These are phyloP conservation scores for Ciconia maguari DNA, from an alignment of 2,113 vertebrate genomes.

Conservation along the genomic window DNA sequence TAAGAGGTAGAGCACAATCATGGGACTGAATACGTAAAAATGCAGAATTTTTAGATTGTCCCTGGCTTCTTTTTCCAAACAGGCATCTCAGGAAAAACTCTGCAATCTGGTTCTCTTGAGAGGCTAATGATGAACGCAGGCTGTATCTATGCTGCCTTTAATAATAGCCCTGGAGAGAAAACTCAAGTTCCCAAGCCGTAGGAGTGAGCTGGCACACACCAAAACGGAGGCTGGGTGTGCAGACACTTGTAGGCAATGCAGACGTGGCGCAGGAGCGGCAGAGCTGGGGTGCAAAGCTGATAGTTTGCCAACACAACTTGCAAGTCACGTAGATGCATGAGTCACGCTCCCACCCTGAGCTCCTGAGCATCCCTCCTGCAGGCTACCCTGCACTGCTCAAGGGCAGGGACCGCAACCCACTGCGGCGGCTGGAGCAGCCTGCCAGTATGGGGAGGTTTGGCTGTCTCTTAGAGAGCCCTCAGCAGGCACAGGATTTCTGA, in stretches of 20 bases:
- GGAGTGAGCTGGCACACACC: not conserved
- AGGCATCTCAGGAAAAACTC: constrained; percentile 1
- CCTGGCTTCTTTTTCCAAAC: not conserved
- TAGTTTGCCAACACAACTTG: not conserved
- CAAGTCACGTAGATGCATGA: fast-evolving
- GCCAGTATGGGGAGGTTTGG: fast-evolving
- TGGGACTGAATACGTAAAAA: not conserved
- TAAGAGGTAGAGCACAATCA: not conserved
- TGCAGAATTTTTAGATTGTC: not conserved
- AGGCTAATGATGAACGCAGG: not conserved
- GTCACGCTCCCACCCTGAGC: not conserved
- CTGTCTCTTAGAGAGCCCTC: not conserved
- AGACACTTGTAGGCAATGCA: not conserved
- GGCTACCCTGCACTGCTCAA: not conserved
- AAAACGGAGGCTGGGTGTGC: not conserved
- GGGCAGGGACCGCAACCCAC: not conserved
- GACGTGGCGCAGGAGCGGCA: not conserved
- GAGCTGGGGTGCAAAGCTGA: not conserved
- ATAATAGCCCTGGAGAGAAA: not conserved
- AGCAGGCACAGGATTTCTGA: not conserved
- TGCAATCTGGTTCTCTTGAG: not conserved
- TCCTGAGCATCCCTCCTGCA: not conserved
- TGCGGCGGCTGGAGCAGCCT: not conserved
- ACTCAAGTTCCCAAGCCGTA: not conserved
- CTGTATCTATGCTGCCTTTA: not conserved